These are phyloP conservation scores for Sebastes minor DNA, from an alignment of 2,797 vertebrate genomes.

Conservation along the genomic window DNA sequence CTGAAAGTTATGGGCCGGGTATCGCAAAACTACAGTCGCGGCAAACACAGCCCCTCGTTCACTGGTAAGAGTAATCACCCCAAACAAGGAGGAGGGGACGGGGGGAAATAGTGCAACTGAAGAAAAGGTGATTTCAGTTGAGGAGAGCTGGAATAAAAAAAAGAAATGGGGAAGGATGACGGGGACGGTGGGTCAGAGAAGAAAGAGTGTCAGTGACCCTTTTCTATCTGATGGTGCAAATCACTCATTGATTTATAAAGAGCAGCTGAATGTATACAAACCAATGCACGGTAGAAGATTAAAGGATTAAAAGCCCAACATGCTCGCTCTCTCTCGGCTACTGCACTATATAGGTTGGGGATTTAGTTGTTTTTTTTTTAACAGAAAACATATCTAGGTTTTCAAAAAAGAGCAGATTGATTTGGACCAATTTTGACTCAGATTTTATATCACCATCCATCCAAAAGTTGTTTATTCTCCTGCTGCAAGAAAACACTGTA, in stretches of 20 bases:
- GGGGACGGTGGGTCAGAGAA: conserved; percentile 3
- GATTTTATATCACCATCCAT: background rate
- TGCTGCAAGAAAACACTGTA: background rate
- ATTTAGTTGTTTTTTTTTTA: background rate
- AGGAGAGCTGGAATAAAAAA: conserved; percentile 7
- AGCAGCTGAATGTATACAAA: conserved; percentile 25
- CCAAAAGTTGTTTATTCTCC: background rate
- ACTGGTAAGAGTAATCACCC: conserved; percentile 71
- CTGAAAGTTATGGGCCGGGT: conserved; percentile 71
- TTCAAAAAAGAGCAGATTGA: background rate
- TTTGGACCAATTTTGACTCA: background rate
- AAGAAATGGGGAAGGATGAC: background rate
- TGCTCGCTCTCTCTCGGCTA: background rate
- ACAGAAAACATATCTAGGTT: background rate
- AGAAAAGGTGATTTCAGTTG: conserved; percentile 42
- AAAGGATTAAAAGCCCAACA: background rate
- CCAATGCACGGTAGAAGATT: conserved; percentile 1
- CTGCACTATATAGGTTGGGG: background rate
- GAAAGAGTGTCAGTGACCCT: conserved; percentile 15
- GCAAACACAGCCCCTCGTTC: conserved; percentile 61
- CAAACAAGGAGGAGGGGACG: conserved; percentile 47
- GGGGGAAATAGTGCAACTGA: conserved; percentile 18
- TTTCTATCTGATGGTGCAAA: conserved; percentile 24
- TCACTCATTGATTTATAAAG: conserved; percentile 26
- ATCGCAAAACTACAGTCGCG: conserved; percentile 71